Base-by-base conservation (phyloP, 23 tunicate species). In the Pegea sp. region DNA sequence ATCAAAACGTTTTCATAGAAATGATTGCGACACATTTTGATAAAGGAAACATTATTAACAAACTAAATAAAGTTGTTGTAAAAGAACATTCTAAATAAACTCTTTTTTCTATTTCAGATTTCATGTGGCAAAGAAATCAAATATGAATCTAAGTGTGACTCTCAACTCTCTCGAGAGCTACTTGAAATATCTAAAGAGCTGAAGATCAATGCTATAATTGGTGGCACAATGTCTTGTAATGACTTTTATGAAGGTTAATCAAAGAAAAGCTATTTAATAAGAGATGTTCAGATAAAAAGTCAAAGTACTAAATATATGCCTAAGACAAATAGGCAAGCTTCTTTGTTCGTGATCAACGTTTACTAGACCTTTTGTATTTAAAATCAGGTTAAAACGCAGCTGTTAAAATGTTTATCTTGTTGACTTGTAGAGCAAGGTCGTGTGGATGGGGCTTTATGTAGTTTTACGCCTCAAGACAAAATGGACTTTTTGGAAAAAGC, bases 371-470 rank as follows among this genome's bases (percentile, higher is more conserved):
- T 42, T 0, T 0, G n/a, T 0, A 42, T 42, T 42, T 19, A 42
- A 42, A 42, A 42, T 16, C 48, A 16, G 18, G 48, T 42, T 20
- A n/a, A n/a, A 51, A n/a, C 22, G 21, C 21, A 22, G 21, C 22
- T 52, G 0, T 13, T 52, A n/a, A 52, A 16, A 13, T 22, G 1
- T 1, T n/a, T 52, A 13, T 52, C 24, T 0, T 52, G n/a, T n/a
- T n/a, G n/a, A n/a, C 29, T 5, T 30, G 18, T 60, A 84, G 98
- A 59, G 28, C 99, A 91, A 64, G 75, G 65, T 18, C 77, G 99
- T 3, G 22, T 79, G 44, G 99, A 91, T 34, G 99, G 99, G 13
- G 99, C 99, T 6, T 34, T 91, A 7, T 91, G 99, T 33, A 78
- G 61, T 28, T 74, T 60, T 46, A 61, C 54, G 1, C 52, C 52